Percentiles rank a stretch among this genome's conserved stretches.
Evolutionary conservation across 2,113 vertebrate species (phyloP).

Genomic region (Lonchura striata): DNA sequence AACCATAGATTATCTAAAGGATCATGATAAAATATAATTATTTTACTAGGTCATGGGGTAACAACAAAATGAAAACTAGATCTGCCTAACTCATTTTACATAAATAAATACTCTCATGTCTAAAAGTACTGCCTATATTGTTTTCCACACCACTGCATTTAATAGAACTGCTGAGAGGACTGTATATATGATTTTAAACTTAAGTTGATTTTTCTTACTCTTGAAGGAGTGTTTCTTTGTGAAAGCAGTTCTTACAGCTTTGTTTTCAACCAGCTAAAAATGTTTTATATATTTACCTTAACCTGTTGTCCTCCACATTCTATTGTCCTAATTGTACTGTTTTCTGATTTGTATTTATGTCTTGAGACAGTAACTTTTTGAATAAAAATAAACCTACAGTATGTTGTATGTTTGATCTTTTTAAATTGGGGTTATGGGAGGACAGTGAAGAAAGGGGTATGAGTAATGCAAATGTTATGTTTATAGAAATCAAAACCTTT

Average conservation of each 20-base stretch:
- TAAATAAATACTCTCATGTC: slow-evolving; percentile 90
- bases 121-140: slow-evolving; percentile 94
- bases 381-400: slow-evolving; percentile 99
- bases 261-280: slow-evolving; percentile 89
- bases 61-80: slow-evolving; percentile 70
- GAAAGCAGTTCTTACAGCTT: slow-evolving; percentile 90
- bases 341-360: slow-evolving; percentile 99
- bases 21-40: slow-evolving; percentile 74
- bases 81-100: slow-evolving; percentile 85
- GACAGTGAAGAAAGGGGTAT: slow-evolving; percentile 60
- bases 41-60: slow-evolving; percentile 77
- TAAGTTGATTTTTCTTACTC: slow-evolving; percentile 88
- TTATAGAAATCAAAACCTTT: slow-evolving; percentile 73
- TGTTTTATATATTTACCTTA: slow-evolving; percentile 91
- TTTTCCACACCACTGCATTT: slow-evolving; percentile 98
- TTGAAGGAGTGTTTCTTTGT: slow-evolving; percentile 88
- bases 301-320: slow-evolving; percentile 97
- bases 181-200: slow-evolving; percentile 92
- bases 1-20: slow-evolving; percentile 84
- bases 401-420: slow-evolving; percentile 86
- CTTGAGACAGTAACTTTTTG: slow-evolving; percentile 99
- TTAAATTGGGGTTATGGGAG: slow-evolving; percentile 72
- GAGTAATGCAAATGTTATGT: slow-evolving; percentile 75
- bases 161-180: slow-evolving; percentile 98
- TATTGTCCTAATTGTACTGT: slow-evolving; percentile 98